Conservation (phyloP, 92 coral and sea anemone genomes). For the Virgularia gustaviana region DNA sequence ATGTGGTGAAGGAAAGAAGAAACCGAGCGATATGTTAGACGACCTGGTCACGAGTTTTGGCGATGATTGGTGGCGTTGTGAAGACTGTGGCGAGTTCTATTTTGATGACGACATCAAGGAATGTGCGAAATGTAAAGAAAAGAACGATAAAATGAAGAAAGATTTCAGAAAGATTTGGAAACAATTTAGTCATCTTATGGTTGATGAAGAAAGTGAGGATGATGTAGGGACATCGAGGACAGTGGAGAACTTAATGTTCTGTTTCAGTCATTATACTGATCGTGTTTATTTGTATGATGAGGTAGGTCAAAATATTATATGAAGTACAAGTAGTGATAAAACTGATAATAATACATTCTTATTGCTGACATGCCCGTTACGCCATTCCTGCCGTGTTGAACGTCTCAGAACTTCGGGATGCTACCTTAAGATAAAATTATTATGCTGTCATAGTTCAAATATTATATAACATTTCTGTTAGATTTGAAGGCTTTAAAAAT, state of each 20-base stretch:
- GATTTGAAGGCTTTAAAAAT: too few species aligned
- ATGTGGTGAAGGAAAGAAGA: conserved; percentile 19
- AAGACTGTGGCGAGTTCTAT: conserved; percentile 44
- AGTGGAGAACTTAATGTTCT: conserved; percentile 65
- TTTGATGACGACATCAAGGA: conserved; percentile 34
- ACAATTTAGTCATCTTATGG: conserved; percentile 21
- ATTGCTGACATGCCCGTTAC: too few species aligned
- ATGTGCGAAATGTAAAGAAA: conserved; percentile 27
- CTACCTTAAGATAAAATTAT: too few species aligned
- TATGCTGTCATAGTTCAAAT: too few species aligned
- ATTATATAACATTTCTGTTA: too few species aligned
- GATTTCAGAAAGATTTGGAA: neutral
- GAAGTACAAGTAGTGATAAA: too few species aligned
- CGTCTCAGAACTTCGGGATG: too few species aligned
- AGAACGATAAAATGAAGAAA: conserved; percentile 5
- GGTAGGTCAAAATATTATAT: conserved; percentile 54
- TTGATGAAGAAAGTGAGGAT: conserved; percentile 12
- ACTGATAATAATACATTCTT: too few species aligned
- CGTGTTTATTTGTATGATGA: conserved; percentile 79
- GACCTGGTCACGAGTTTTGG: conserved; percentile 44
- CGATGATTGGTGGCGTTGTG: conserved; percentile 54
- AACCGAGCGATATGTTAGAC: conserved; percentile 11
- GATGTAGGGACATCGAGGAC: conserved; percentile 41
- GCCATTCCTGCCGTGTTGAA: too few species aligned
- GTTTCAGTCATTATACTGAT: conserved; percentile 80